Base-by-base conservation (phyloP, 2,113 vertebrate species). In the Cromileptes altivelis region DNA sequence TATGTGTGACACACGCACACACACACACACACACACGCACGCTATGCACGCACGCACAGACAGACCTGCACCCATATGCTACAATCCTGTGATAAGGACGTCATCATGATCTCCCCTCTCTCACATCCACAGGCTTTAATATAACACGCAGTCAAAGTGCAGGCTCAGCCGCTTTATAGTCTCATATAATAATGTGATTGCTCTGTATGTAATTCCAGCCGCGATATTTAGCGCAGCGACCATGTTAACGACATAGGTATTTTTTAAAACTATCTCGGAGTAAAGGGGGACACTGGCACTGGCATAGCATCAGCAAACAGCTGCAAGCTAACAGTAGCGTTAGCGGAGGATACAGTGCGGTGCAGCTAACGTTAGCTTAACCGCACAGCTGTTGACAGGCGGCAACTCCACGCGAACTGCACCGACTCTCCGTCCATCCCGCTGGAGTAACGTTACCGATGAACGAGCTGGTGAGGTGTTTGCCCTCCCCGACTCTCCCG, bases 401-500 rank as follows among this genome's bases (percentile, higher is more conserved):
- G 18, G 56, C 69, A 57, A 63, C 58, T 84, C 69, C 56, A 12
- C 53, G 9, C 30, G 21, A 76, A 61, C 84, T 56, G 72, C 79
- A 42, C 30, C 58, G 67, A 15, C 57, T 60, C 69, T 33, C 27
- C 73, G 60, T 77, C 72, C 64, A 47, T 81, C 71, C 84, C 78
- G 64, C 76, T 1, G 65, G 40, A 75, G 67, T 18, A 56, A 17
- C 78, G n/a, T 2, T 9, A 10, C 27, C 25, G 63, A 89, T 92
- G 92, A 78, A 92, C 76, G 91, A 81, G 69, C 85, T 93, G 63
- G 90, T 90, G 77, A 93, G 68, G 87, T 84, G 90, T 73, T 62
- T 94, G 60, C 92, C 94, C 21, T 95, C 94, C n/a, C 91, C 94
- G 73, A 91, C 88, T 25, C 88, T 93, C 6, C 85, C 94, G 72